Base-by-base conservation (phyloP, 2,888 invertebrate genomes). In the Himalopsyche japonica region DNA sequence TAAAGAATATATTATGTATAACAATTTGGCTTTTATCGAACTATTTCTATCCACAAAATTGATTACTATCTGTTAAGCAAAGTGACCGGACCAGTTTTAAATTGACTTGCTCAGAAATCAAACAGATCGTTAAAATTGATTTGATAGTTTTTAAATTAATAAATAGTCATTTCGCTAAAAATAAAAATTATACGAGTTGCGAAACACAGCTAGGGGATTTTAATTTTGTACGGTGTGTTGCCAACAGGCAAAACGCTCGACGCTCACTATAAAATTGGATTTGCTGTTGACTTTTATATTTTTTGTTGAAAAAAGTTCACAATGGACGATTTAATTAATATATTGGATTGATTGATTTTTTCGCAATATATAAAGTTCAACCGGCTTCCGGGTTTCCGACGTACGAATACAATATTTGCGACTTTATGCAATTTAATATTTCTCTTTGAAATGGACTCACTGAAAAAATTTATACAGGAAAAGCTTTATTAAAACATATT, bases 321-420 rank as follows among this genome's bases (percentile, higher is more conserved):
- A 80, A 80, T 81, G 82, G 80, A 43, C 77, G 81, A 47, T 80
- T 82, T 85, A 82, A 85, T 85, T 85, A 85, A 82, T 85, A 85
- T 47, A 85, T 82, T 80, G 82, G 85, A 82, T 85, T 80, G 80
- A 80, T 82, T 64, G 85, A 82, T 82, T 80, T 80, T 85, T 80
- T 79, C 30, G n/a, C 70, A 79, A 82, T 70, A 82, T 76, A 64
- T 37, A 79, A 78, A 34, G 77, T 30, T 76, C 18, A 57, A 43
- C 77, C 18, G 27, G 30, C 27, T 43, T n/a, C 77, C 27, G 70
- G 27, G 27, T 27, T 27, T 30, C 30, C 70, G 30, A 30, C 70
- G 27, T 70, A 10, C 70, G 27, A 70, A 30, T 12, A 70, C 70
- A 70, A 30, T 27, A 30, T 70, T 27, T 70, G 70, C 20, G 30